Percentiles rank a stretch among this genome's conserved stretches.
Evolutionary conservation across 1,140 invertebrate genomes (phyloP).

Genomic region (Venustaconcha ellipsiformis): DNA sequence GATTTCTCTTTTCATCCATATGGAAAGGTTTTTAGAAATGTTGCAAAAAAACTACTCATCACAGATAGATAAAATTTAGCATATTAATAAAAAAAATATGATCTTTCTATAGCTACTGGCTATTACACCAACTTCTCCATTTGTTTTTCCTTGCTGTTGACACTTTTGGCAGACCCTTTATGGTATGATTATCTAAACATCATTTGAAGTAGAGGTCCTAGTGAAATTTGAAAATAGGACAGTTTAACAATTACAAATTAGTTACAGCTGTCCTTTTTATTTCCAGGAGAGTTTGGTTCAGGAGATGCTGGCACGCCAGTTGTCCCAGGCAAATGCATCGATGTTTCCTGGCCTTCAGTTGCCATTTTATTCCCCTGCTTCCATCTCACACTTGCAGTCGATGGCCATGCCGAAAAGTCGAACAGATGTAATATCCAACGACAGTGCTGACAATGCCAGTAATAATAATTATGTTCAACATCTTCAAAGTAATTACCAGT

Average conservation of each 20-base stretch:
- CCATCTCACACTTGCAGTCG: constrained; percentile 59
- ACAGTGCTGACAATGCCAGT: constrained; percentile 39
- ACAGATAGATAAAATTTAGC: no score
- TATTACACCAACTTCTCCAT: no score
- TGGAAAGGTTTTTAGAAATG: no score
- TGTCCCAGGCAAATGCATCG: constrained; percentile 44
- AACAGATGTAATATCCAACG: constrained; percentile 30
- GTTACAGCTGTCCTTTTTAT: background rate
- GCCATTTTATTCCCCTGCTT: constrained; percentile 57
- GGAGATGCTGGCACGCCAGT: constrained; percentile 59
- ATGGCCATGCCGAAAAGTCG: constrained; percentile 43
- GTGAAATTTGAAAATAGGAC: background rate
- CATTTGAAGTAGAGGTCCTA: no score
- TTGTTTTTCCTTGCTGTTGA: no score
- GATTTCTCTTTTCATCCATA: no score
- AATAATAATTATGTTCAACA: constrained; percentile 57
- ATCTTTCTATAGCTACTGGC: no score
- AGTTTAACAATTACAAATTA: background rate
- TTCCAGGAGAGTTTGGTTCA: constrained; percentile 64
- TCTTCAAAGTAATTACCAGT: constrained; percentile 55
- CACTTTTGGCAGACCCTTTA: no score
- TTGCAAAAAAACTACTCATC: no score
- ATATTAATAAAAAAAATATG: no score
- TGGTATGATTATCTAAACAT: no score
- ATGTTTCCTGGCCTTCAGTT: constrained; percentile 61